Evolutionary conservation across 2,113 vertebrate genomes (phyloP), one percentile per base, ranked within the genome.

Genomic region (Alosa alosa): DNA sequence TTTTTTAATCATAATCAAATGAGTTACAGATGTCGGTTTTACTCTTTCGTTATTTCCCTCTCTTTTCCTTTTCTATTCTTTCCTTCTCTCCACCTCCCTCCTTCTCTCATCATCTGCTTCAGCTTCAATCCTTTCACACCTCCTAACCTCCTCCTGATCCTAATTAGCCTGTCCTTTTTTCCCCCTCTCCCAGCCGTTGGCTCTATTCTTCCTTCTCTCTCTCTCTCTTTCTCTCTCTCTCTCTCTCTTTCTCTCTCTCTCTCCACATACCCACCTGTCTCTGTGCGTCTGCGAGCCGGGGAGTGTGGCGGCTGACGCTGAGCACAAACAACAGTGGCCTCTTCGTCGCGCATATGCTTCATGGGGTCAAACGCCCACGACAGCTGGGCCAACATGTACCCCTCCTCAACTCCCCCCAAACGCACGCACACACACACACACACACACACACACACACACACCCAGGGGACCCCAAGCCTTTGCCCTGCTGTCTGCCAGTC

Each of bases 381-480:
- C 90, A 90, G 89, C 85, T 88, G 87, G 86, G 82, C 75, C 52
- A 82, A 88, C 82, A 86, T 45, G 20, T 46, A n/a, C 41, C 64
- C 64, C 64, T 78, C 36, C 10, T 78, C 72, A 78, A 13, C 13
- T 36, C 11, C 20, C 55, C 18, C 20, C 31, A 72, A 18, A 64
- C 60, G 6, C 60, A 64, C 60, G n/a, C 60, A 64, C 31, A 31
- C 64, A 68, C 75, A 82, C 83, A 25, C 75, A 85, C 81, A 82
- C 25, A 75, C 41, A 83, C 57, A 72, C 57, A 72, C 55, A 81
- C 52, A 22, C 20, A 57, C 72, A n/a, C 25, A 84, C 86, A 83
- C 84, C 36, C 72, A 44, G 50, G 86, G 87, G 83, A 86, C 68
- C 52, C 83, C 84, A 45, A 36, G 83, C 52, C 64, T 60, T 20